These are phyloP conservation scores for Drosophila flavopinicola DNA, from an alignment of 2,888 invertebrate genomes.

Conservation along the genomic window DNA sequence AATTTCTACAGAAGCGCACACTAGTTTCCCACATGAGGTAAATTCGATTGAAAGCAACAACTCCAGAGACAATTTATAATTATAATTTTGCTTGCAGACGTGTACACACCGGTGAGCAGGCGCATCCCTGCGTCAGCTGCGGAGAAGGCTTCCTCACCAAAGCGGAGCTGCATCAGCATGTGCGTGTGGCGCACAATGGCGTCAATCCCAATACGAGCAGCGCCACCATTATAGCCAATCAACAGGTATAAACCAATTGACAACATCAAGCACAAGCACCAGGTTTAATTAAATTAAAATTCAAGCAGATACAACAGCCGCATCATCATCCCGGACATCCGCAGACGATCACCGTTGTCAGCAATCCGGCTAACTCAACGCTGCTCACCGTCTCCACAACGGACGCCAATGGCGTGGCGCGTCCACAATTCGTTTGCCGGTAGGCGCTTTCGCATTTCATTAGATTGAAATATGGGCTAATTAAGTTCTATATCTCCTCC, in stretches of 20 bases:
- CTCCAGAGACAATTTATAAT: background rate
- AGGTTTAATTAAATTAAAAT: constrained; percentile 79
- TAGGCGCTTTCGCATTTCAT: constrained; percentile 49
- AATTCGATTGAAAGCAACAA: constrained; percentile 29
- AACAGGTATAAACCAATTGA: constrained; percentile 78
- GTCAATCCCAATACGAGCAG: constrained; percentile 84
- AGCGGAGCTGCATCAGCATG: constrained; percentile 89
- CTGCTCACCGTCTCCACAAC: constrained; percentile 83
- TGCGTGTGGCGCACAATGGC: constrained; percentile 86
- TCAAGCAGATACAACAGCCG: constrained; percentile 81
- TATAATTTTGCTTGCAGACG: constrained; percentile 81
- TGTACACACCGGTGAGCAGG: constrained; percentile 90
- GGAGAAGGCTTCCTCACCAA: constrained; percentile 91
- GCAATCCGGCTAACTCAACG: constrained; percentile 83
- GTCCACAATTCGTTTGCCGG: constrained; percentile 85
- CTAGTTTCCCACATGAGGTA: constrained; percentile 92
- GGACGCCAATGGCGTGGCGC: constrained; percentile 82
- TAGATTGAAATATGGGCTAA: background rate
- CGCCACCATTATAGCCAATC: constrained; percentile 82
- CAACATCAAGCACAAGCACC: background rate
- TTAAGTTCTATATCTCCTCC: background rate
- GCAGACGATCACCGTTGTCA: constrained; percentile 84
- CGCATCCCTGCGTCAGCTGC: constrained; percentile 90
- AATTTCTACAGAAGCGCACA: constrained; percentile 93
- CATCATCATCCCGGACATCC: constrained; percentile 85